These are phyloP conservation scores for Conus canariensis DNA, from an alignment of 2,888 invertebrate genomes.

Conservation along the genomic window DNA sequence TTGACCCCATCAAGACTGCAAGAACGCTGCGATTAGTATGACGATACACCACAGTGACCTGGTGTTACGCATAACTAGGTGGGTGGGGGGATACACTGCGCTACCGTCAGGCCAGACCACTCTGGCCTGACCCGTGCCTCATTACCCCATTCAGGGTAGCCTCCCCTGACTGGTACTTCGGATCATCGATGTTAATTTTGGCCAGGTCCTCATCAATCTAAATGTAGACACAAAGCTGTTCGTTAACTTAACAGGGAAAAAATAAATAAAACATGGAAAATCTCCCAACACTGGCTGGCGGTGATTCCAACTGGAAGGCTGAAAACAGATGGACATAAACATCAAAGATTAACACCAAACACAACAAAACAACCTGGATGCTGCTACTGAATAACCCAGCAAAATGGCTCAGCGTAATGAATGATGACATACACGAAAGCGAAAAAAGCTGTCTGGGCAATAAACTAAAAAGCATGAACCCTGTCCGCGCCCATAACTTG, in stretches of 20 bases:
- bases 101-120: constrained; percentile 31
- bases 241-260: neutral
- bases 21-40: constrained; percentile 1
- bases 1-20: neutral
- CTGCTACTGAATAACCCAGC: neutral
- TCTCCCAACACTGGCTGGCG: neutral
- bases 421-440: too few species aligned
- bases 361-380: neutral
- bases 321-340: neutral
- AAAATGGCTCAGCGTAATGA: too few species aligned
- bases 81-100: constrained; percentile 32
- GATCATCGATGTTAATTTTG: constrained; percentile 78
- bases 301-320: neutral
- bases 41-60: constrained; percentile 22
- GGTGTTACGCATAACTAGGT: neutral
- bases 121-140: constrained; percentile 19
- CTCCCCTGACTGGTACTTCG: constrained; percentile 72
- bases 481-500: too few species aligned
- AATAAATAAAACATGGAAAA: neutral
- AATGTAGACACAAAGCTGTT: constrained; percentile 52
- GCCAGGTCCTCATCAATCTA: constrained; percentile 79
- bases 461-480: too few species aligned
- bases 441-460: too few species aligned
- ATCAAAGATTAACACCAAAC: neutral
- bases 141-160: constrained; percentile 69